Base-by-base conservation (phyloP, 2,888 invertebrate genomes). In the Mimumesa dahlbomi region DNA sequence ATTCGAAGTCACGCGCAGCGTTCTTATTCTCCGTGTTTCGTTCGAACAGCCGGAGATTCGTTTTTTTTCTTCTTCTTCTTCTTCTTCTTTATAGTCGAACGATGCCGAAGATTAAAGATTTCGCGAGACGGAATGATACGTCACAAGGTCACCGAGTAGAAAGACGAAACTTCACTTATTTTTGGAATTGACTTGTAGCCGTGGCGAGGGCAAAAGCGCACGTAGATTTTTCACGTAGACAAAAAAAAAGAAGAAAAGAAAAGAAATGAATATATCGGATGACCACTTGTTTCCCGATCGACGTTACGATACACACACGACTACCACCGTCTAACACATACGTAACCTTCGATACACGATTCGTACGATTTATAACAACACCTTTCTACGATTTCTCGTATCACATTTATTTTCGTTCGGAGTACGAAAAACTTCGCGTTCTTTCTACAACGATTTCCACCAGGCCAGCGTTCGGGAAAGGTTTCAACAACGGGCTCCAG, bases 391-490 rank as follows among this genome's bases (percentile, higher is more conserved):
- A 49, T 62, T 72, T 58, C 45, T 54, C 54, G 58, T 72, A 72
- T 73, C 72, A 58, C 73, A 61, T 58, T 73, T 73, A 72, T 73
- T 73, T 73, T 71, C 67, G 49, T 67, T 72, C 72, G 50, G 19
- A 46, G 71, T 58, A 57, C 70, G 56, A 57, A 53, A 57, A 56
- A 65, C 56, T 72, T 65, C 70, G 53, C 70, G 56, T 42, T 70
- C 65, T 70, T 72, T 72, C 68, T 59, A 65, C 72, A 48, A 65
- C 61, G 70, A 25, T 42, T 38, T 57, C 43, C 63, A 42, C 36
- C 70, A 57, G 65, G 42, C 56, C 70, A 25, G 52, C 64, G 46
- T 65, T 54, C 59, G 18, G 7, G 53, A 54, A n/a, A n/a, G n/a
- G n/a, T 42, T 65, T 70, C 59, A 56, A 72, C 72, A 70, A 72